Conservation (phyloP, 2,888 invertebrate species). For the Drosophila borealis region DNA sequence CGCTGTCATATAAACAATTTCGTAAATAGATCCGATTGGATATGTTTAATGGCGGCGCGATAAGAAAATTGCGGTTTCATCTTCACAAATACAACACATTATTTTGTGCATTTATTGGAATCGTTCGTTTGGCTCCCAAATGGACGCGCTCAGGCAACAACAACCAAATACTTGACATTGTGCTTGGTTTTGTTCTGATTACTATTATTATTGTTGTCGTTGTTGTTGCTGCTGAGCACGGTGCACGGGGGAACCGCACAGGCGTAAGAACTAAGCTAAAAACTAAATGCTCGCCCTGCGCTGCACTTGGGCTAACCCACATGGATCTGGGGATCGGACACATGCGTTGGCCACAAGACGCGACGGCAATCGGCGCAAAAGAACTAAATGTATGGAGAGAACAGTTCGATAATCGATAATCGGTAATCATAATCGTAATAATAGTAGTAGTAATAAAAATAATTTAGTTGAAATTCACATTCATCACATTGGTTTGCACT, state of each 20-base stretch:
- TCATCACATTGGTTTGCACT: constrained; percentile 81
- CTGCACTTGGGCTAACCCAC: constrained; percentile 31
- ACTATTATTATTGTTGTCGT: constrained; percentile 16
- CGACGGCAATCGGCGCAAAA: constrained; percentile 64
- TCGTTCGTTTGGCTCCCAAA: constrained; percentile 62
- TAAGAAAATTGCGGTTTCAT: constrained; percentile 43
- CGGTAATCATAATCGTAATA: constrained; percentile 63
- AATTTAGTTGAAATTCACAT: constrained; percentile 82
- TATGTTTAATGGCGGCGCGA: constrained; percentile 14
- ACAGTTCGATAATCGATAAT: constrained; percentile 70
- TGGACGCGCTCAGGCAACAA: constrained; percentile 22
- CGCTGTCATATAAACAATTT: constrained; percentile 46
- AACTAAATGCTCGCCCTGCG: constrained; percentile 74
- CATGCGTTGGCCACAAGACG: constrained; percentile 15
- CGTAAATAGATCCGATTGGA: constrained; percentile 27
- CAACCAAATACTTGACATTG: constrained; percentile 53
- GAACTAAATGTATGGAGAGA: constrained; percentile 79
- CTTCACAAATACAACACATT: constrained; percentile 80
- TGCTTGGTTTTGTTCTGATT: constrained; percentile 29
- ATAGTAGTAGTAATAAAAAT: constrained; percentile 76
- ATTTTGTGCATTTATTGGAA: constrained; percentile 80
- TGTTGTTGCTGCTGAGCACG: constrained; percentile 13
- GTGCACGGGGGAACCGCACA: constrained; percentile 44
- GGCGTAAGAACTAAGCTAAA: constrained; percentile 77
- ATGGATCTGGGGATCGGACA: constrained; percentile 9